Evolutionary conservation across 2,113 vertebrate genomes (phyloP).

Genomic region (Xerus inauris): DNA sequence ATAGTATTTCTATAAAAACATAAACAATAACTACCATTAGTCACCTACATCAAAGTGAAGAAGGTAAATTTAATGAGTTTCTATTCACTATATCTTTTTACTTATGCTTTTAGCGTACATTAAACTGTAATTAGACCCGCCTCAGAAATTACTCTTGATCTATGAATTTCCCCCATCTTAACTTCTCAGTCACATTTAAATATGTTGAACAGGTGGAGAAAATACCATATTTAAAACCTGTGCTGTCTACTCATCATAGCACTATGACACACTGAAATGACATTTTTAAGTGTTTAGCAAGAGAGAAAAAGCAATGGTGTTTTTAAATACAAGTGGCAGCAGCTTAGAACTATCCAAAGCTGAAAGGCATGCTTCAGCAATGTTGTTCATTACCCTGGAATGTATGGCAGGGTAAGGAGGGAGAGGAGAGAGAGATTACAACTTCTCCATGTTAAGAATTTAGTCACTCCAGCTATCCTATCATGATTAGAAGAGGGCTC

Average conservation of each 20-base stretch:
- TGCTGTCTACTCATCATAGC: neutral
- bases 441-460: neutral
- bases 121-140: neutral
- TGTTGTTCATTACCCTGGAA: conserved; percentile 12
- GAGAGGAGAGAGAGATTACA: neutral
- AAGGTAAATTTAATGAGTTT: neutral
- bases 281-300: neutral
- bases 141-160: neutral
- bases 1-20: neutral
- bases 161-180: neutral
- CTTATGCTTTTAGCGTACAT: neutral
- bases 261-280: neutral
- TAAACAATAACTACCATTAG: neutral
- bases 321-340: neutral
- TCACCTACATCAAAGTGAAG: neutral
- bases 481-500: conserved; percentile 53
- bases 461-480: conserved; percentile 32
- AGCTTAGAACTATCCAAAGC: neutral
- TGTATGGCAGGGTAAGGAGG: neutral
- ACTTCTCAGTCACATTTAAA: neutral
- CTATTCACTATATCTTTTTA: neutral
- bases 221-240: neutral
- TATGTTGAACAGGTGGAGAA: neutral
- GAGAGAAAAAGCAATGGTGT: neutral
- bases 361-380: neutral